A percentile compares a stretch with the other conserved stretches of the same genome.
These are phyloP conservation scores for Callipepla californica DNA, from an alignment of 2,113 vertebrate genomes.

Conservation along the genomic window DNA sequence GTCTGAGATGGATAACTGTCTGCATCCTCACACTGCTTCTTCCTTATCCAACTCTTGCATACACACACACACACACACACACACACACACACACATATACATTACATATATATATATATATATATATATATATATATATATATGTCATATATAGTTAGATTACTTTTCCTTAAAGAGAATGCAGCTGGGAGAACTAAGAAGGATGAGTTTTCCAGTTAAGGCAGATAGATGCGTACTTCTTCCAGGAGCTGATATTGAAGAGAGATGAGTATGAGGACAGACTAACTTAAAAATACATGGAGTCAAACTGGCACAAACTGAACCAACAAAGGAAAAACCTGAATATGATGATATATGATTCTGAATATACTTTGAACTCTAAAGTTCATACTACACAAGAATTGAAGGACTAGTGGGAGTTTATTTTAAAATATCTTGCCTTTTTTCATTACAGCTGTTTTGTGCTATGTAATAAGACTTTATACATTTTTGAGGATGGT, in stretches of 20 bases:
- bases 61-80: too few relatives aligned
- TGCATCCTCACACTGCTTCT: not conserved
- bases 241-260: not conserved
- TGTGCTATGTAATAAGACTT: not conserved
- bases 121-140: not conserved
- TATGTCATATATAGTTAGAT: not conserved
- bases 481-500: not conserved
- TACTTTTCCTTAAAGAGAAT: not conserved
- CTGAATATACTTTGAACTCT: not conserved
- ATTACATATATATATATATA: too few relatives aligned
- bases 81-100: too few relatives aligned
- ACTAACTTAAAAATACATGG: not conserved
- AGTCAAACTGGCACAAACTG: not conserved
- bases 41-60: too few relatives aligned
- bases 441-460: not conserved
- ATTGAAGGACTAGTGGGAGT: not conserved
- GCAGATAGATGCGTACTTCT: not conserved
- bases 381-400: not conserved
- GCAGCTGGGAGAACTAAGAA: not conserved
- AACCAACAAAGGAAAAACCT: not conserved
- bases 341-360: not conserved
- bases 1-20: not conserved
- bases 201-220: not conserved
- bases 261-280: not conserved
- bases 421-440: not conserved